Percentiles rank a stretch among this genome's conserved stretches.
Conservation (phyloP, 2,113 vertebrate genomes). For the Dicerorhinus sumatrensis region DNA sequence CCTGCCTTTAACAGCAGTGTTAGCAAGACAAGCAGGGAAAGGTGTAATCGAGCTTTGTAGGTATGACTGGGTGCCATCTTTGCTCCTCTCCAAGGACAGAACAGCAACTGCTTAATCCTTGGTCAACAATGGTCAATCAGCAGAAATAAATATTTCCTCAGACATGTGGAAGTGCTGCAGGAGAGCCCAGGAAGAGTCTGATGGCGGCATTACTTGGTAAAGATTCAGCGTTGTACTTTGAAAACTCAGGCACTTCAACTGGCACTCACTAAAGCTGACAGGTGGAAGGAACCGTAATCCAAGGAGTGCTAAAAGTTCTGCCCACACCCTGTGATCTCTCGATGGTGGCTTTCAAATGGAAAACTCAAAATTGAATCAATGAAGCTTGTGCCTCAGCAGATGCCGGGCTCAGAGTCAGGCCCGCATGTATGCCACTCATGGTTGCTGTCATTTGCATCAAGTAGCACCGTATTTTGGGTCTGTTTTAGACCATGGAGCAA, state of each 20-base stretch:
- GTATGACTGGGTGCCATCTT: background rate
- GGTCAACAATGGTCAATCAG: background rate
- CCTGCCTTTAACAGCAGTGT: conserved; percentile 64
- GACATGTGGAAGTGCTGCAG: background rate
- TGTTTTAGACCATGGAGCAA: background rate
- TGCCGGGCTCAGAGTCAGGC: background rate
- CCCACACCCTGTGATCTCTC: background rate
- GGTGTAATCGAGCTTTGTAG: background rate
- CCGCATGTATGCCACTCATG: fast-evolving
- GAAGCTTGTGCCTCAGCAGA: background rate
- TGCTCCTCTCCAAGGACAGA: background rate
- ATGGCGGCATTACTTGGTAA: background rate
- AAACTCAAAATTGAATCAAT: background rate
- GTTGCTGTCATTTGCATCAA: background rate
- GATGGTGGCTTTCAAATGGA: background rate
- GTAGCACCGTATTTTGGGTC: background rate
- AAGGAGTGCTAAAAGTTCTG: background rate
- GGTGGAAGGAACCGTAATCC: background rate
- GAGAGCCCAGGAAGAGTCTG: background rate
- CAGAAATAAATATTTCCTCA: conserved; percentile 50
- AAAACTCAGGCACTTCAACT: background rate
- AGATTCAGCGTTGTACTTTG: background rate
- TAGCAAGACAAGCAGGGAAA: conserved; percentile 23
- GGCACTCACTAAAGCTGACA: background rate
- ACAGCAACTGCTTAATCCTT: background rate